Conservation (phyloP, 2,797 vertebrate species). For the Neosilurus mollespiculum region DNA sequence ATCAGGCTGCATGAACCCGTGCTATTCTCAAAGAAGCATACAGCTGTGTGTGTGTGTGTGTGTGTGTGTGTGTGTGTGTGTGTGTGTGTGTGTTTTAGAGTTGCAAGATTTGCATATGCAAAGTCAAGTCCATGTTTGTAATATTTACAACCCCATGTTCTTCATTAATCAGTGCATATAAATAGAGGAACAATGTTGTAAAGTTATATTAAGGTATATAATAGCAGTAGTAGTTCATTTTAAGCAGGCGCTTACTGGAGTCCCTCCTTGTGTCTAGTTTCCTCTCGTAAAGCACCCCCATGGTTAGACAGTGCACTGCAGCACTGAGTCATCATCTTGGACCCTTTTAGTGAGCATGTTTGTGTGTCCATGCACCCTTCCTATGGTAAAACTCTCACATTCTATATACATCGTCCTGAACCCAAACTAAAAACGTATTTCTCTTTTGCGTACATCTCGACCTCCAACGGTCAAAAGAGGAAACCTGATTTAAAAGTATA, state of each 20-base stretch:
- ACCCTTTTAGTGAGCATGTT: neutral
- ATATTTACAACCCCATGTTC: neutral
- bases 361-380: no score
- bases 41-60: slow-evolving; percentile 11
- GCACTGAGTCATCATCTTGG: neutral
- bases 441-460: neutral
- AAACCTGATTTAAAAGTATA: neutral
- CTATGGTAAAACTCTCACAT: neutral
- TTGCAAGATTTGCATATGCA: slow-evolving; percentile 3
- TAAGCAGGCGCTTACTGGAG: neutral
- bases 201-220: no score
- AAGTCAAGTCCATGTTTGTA: neutral
- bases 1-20: neutral
- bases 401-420: neutral
- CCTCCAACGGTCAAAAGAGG: neutral
- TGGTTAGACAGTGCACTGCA: no score
- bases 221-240: neutral
- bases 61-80: neutral
- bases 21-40: neutral
- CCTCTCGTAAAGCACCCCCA: no score
- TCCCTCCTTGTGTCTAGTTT: neutral
- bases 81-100: neutral
- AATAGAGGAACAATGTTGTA: neutral
- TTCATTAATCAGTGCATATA: neutral
- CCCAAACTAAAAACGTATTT: neutral